Base-by-base conservation (phyloP, 2,888 invertebrate species). In the Resseliella maxima region DNA sequence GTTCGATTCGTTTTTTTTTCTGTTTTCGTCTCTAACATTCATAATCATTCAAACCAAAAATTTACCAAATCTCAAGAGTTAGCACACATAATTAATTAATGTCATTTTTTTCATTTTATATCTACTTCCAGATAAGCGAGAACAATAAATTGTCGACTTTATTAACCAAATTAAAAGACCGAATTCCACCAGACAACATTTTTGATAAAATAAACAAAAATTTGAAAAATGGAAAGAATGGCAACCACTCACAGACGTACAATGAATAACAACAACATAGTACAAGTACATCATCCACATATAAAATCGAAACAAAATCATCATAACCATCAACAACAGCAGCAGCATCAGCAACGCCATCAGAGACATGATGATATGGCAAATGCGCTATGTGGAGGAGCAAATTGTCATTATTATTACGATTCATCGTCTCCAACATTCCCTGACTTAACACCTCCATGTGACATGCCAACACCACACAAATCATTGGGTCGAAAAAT, bases 371-470 rank as follows among this genome's bases (percentile, higher is more conserved):
- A 85, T 31, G 46, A 85, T 27, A 15, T 45, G 46, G 45, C 85
- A 31, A 72, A 72, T 31, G 41, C 85, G 18, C 41, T 86, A 24
- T 86, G 86, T 35, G 46, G 85, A 64, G 85, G 85, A 31, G 72
- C 72, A 35, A 50, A 64, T 86, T 86, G 86, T 31, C 86, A 85
- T 12, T 86, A 85, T 50, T 85, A 85, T 50, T 86, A 86, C 64
- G 86, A 85, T 85, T 85, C 86, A 36, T 35, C 85, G 10, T 87
- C 88, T 86, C 90, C 89, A 87, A 90, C 91, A 86, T 90, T 90
- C 92, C 93, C 95, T 91, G 94, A 94, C 92, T 95, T 95, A 91
- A 94, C 95, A 88, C 95, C 94, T 87, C 95, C 95, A 88, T 94
- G 95, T 88, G 94, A 94, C 87, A 95, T 94, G 90, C 94, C 94